Conservation (phyloP, 2,888 invertebrate genomes). For the Chydorus sphaericus region DNA sequence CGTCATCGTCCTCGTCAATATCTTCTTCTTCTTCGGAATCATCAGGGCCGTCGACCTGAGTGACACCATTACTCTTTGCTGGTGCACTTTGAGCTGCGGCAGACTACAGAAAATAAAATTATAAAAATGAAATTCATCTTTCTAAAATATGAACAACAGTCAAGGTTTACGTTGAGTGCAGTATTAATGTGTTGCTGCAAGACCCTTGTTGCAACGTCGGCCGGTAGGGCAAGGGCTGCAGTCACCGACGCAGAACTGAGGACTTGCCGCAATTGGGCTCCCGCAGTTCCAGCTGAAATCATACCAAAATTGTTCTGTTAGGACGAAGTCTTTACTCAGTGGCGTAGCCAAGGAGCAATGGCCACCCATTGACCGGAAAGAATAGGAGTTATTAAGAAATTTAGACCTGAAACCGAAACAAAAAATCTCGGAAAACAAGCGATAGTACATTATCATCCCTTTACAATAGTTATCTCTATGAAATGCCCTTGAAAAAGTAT, state of each 20-base stretch:
- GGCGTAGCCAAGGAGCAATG: too few relatives aligned
- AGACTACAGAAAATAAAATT: background rate
- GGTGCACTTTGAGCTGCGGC: background rate
- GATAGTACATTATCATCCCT: too few relatives aligned
- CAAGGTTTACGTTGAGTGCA: conserved; percentile 43
- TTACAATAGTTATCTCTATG: too few relatives aligned
- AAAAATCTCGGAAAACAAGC: too few relatives aligned
- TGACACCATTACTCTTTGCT: conserved; percentile 17
- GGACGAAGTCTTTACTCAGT: background rate
- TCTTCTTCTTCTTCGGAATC: conserved; percentile 64
- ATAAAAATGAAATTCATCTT: background rate
- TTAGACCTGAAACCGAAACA: too few relatives aligned
- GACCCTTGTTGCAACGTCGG: conserved; percentile 60
- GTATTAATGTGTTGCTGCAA: conserved; percentile 81
- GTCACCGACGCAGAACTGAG: conserved; percentile 76
- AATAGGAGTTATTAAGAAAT: too few relatives aligned
- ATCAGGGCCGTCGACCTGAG: conserved; percentile 30
- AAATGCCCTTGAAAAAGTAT: too few relatives aligned
- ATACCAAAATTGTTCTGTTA: background rate
- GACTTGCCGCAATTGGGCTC: conserved; percentile 47
- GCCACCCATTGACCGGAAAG: too few relatives aligned
- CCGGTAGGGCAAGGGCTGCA: conserved; percentile 75
- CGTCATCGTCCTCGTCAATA: conserved; percentile 43
- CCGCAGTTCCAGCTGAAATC: conserved; percentile 23
- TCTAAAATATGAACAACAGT: background rate